Evolutionary conservation across 2,113 vertebrate genomes (phyloP).

Genomic region (Trochalopteron elliotii): DNA sequence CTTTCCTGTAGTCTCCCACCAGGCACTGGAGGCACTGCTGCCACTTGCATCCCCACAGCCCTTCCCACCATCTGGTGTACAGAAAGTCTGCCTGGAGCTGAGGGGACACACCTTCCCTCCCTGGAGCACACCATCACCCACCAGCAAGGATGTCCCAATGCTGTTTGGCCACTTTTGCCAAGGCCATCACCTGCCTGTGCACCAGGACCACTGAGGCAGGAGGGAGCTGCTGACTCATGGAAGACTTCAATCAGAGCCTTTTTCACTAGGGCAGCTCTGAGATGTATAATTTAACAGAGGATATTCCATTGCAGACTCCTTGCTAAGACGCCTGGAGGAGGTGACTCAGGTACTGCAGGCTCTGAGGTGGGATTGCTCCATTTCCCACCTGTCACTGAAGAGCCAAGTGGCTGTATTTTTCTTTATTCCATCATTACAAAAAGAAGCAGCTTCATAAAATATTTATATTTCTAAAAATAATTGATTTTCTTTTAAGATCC

Average conservation of each 20-base stretch:
- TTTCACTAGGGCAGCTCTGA: fast-evolving
- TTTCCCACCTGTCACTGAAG: neutral
- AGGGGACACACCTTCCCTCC: neutral
- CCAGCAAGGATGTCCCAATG: neutral
- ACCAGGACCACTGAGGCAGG: neutral
- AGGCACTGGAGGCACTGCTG: neutral
- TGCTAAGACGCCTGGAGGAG: neutral
- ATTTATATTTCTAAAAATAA: slow-evolving; percentile 35
- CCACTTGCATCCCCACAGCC: neutral
- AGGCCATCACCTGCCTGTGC: fast-evolving
- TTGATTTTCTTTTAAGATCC: slow-evolving; percentile 22
- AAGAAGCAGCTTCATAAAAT: slow-evolving; percentile 12
- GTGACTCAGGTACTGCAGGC: neutral
- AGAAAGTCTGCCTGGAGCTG: neutral
- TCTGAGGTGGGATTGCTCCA: neutral
- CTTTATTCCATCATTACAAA: neutral
- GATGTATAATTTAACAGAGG: neutral
- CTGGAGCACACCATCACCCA: neutral
- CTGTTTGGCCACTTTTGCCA: neutral
- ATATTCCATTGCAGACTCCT: neutral
- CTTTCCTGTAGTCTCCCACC: neutral
- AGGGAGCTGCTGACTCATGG: neutral
- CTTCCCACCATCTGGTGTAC: neutral
- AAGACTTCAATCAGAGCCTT: neutral
- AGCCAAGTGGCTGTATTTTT: neutral